Evolutionary conservation across 2,113 vertebrate species (phyloP), one percentile per base, ranked within the genome.

Genomic region (Talpa occidentalis): DNA sequence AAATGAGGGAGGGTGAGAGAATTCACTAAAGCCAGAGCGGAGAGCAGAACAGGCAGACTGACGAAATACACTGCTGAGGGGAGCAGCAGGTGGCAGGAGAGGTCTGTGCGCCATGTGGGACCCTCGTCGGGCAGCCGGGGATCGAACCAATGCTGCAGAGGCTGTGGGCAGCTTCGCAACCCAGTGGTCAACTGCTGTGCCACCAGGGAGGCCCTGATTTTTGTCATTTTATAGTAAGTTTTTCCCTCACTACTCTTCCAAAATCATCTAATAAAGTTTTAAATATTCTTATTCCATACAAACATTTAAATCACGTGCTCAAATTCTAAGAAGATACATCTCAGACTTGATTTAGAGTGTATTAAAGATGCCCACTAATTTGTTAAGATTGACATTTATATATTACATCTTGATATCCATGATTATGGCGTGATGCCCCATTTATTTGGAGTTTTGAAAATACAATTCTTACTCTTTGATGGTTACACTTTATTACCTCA

Each of bases 241-340:
- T 90, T 82, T 69, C 32, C 24, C 14, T 94, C 56, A 66, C 15
- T 42, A 60, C n/a, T 54, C 77, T 92, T 84, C 42, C 17, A 84
- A 80, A 80, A 17, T 42, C 74, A 77, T 37, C 26, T 35, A 52
- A 66, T 47, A 64, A 76, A 91, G 2, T n/a, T 74, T 66, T 80
- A 35, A 49, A 84, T 67, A 56, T 70, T 88, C 82, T 88, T 88
- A 70, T 81, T 93, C 42, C 35, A 52, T 19, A 62, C 40, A 93
- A 88, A 93, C 3, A 5, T 90, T 86, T 62, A 94, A 76, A 88
- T 67, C 40, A 84, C 77, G 79, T 73, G 19, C 67, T 49, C 19
- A 95, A 11, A 52, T 93, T 66, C n/a, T 47, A 92, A 89, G 54
- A 91, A 92, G 82, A 60, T 35, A 60, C 35, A 80, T 12, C 35